These are phyloP conservation scores for Heteropelma amictum DNA, from an alignment of 2,888 invertebrate species.

Conservation along the genomic window DNA sequence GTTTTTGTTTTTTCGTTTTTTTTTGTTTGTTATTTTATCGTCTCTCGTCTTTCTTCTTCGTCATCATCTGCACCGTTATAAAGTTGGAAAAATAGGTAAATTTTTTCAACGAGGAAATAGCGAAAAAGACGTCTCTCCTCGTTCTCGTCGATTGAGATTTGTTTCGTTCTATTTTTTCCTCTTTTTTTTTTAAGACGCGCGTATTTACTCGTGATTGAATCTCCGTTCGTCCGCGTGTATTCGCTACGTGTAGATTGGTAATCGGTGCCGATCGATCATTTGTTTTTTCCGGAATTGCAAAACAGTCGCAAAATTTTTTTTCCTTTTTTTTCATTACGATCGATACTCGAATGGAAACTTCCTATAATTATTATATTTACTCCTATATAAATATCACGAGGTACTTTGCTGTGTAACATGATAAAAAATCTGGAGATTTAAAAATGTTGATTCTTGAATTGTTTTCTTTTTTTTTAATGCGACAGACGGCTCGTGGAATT, in stretches of 20 bases:
- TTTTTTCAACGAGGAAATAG: constrained; percentile 56
- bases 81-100: constrained; percentile 74
- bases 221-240: neutral
- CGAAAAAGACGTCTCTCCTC: constrained; percentile 37
- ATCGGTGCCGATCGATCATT: neutral
- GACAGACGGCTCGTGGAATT: constrained; percentile 35
- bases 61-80: constrained; percentile 62
- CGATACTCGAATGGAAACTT: constrained; percentile 39
- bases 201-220: constrained; percentile 24
- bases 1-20: neutral
- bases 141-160: constrained; percentile 25
- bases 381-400: constrained; percentile 32
- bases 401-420: constrained; percentile 44
- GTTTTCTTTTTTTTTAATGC: constrained; percentile 44
- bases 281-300: constrained; percentile 36
- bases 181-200: neutral
- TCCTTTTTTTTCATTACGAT: neutral
- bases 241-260: neutral
- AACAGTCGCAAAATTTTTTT: constrained; percentile 24
- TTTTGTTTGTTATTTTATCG: too few relatives aligned
- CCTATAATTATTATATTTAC: constrained; percentile 16
- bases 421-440: constrained; percentile 59
- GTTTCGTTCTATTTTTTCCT: constrained; percentile 16
- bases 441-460: constrained; percentile 48
- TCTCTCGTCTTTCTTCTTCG: constrained; percentile 24